These are phyloP conservation scores for Phocoena phocoena DNA, from an alignment of 2,113 vertebrate species.

Conservation along the genomic window DNA sequence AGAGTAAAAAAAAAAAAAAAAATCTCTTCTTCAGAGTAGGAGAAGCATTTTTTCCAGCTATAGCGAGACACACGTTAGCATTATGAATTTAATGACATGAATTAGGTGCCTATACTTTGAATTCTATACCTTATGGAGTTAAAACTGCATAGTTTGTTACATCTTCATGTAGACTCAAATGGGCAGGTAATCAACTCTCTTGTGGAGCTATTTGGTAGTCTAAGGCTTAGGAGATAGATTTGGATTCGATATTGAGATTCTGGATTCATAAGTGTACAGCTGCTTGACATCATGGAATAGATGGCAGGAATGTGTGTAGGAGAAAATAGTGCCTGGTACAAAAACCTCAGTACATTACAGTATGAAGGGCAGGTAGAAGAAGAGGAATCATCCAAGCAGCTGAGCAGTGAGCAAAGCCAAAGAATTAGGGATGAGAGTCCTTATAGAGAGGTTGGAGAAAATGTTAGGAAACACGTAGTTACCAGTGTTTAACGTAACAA, in stretches of 20 bases:
- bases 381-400: background rate
- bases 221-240: background rate
- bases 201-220: background rate
- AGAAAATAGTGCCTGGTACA: background rate
- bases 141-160: background rate
- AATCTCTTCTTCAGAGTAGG: constrained; percentile 25
- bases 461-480: background rate
- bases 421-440: background rate
- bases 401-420: background rate
- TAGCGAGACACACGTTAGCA: background rate
- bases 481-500: background rate
- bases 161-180: background rate
- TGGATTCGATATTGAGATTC: background rate
- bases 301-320: background rate
- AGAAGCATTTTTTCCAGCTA: background rate
- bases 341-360: background rate
- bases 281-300: background rate
- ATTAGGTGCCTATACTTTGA: background rate
- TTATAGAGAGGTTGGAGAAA: background rate
- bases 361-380: background rate
- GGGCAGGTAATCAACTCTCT: background rate
- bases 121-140: background rate
- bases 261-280: background rate
- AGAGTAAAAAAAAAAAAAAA: constrained; percentile 41
- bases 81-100: background rate